Percentiles rank a stretch among this genome's conserved stretches.
Evolutionary conservation across 2,797 vertebrate genomes (phyloP).

Genomic region (Leucoraja ocellata): DNA sequence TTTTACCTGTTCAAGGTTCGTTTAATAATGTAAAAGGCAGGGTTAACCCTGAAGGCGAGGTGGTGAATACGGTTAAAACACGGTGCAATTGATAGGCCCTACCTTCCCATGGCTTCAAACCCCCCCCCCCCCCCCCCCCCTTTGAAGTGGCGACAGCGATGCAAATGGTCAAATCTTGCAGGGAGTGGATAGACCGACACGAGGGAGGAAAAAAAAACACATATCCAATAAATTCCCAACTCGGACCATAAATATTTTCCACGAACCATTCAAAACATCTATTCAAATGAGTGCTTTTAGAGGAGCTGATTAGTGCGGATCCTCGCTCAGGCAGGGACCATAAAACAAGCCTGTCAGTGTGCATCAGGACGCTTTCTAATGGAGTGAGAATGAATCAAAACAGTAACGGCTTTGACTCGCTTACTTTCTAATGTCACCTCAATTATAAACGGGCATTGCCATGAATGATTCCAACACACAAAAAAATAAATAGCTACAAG

Average conservation of each 20-base stretch:
- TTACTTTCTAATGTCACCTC: constrained; percentile 13
- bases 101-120: not conserved
- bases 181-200: not conserved
- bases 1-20: not conserved
- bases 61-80: not conserved
- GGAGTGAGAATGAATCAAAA: not conserved
- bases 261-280: not conserved
- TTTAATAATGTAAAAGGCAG: not conserved
- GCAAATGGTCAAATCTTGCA: not conserved
- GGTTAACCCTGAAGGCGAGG: not conserved
- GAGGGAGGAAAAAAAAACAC: no score
- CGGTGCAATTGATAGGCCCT: not conserved
- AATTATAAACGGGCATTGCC: not conserved
- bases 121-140: no score
- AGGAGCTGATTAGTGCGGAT: not conserved
- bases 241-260: not conserved
- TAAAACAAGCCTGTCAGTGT: not conserved
- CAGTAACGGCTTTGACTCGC: not conserved
- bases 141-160: not conserved
- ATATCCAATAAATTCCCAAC: not conserved
- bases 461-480: not conserved
- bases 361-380: not conserved
- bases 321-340: not conserved
- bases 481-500: not conserved
- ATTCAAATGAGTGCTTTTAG: not conserved